A percentile compares a stretch with the other conserved stretches of the same genome.
phyloP scores from a whole-genome alignment of 2,888 invertebrate genomes.

The Uloborus plumipes region DNA sequence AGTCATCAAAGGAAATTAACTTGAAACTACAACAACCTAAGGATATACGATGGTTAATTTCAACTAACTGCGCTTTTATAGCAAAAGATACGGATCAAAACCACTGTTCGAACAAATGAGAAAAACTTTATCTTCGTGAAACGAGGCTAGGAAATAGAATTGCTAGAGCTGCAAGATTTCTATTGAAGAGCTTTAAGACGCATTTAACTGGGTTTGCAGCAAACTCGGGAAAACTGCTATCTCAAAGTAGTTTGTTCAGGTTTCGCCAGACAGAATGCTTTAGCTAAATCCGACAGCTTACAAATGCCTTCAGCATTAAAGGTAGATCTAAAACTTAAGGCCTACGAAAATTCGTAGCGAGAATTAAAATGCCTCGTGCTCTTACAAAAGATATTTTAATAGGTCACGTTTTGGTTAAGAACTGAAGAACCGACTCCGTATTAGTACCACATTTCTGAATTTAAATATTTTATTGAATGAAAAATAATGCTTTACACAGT shows the following conservation, averaged over 20 bases:
- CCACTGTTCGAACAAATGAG: conserved; percentile 36
- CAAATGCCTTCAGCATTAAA: no score
- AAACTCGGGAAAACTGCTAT: conserved; percentile 32
- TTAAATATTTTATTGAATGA: no score
- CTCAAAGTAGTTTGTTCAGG: conserved; percentile 42
- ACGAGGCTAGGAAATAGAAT: conserved; percentile 40
- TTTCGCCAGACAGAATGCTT: conserved; percentile 11
- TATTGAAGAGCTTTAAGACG: conserved; percentile 28
- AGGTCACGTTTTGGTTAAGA: no score
- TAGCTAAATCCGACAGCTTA: no score
- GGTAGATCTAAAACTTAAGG: no score
- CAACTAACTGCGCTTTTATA: conserved; percentile 54
- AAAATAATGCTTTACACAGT: no score
- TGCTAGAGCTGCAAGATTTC: conserved; percentile 39
- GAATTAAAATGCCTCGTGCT: no score
- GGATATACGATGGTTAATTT: conserved; percentile 54
- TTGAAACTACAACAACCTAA: conserved; percentile 28
- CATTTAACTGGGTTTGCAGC: conserved; percentile 20
- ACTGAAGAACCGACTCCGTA: no score
- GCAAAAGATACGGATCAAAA: conserved; percentile 30
- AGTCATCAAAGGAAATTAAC: conserved; percentile 53
- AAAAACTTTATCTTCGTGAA: conserved; percentile 40
- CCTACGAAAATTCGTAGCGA: no score
- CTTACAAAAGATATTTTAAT: no score
- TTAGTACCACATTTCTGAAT: no score